These are phyloP conservation scores for Drosophila ogumai DNA, from an alignment of 1,140 invertebrate species.

Conservation along the genomic window DNA sequence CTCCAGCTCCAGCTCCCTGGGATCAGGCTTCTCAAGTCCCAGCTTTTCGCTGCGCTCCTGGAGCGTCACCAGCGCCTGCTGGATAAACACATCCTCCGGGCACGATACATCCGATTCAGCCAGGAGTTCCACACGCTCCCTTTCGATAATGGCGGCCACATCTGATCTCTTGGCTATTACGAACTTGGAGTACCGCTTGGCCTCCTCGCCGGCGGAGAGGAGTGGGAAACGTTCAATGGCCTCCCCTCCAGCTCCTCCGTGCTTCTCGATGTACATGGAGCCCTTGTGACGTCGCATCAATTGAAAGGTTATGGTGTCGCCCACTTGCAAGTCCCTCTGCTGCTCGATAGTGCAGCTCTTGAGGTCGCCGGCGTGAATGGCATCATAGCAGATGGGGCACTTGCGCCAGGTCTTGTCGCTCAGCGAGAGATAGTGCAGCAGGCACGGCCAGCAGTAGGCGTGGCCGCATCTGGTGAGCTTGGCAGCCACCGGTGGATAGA, in stretches of 20 bases:
- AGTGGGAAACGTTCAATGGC: constrained; percentile 57
- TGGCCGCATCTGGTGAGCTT: constrained; percentile 98
- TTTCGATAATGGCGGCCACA: constrained; percentile 89
- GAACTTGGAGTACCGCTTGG: constrained; percentile 90
- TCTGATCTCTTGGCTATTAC: constrained; percentile 89
- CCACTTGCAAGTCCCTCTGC: constrained; percentile 87
- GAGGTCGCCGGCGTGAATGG: constrained; percentile 86
- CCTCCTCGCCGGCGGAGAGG: constrained; percentile 83
- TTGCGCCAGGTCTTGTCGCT: constrained; percentile 90
- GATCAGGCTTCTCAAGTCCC: constrained; percentile 36
- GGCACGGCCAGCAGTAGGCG: constrained; percentile 97
- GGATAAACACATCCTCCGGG: constrained; percentile 93
- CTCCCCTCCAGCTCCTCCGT: constrained; percentile 16
- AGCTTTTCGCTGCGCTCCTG: constrained; percentile 71
- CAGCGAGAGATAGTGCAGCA: constrained; percentile 95
- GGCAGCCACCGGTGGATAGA: constrained; percentile 92
- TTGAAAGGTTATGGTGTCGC: constrained; percentile 91
- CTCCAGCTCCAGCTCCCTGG: constrained; percentile 20
- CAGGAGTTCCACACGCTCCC: constrained; percentile 90
- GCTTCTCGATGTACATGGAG: constrained; percentile 90
- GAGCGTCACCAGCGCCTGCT: constrained; percentile 90
- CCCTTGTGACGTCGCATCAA: constrained; percentile 94
- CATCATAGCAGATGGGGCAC: constrained; percentile 95
- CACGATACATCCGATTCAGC: constrained; percentile 89
- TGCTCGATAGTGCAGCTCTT: constrained; percentile 85